Conservation (phyloP, 2,113 vertebrate genomes). For the Propithecus coquereli region DNA sequence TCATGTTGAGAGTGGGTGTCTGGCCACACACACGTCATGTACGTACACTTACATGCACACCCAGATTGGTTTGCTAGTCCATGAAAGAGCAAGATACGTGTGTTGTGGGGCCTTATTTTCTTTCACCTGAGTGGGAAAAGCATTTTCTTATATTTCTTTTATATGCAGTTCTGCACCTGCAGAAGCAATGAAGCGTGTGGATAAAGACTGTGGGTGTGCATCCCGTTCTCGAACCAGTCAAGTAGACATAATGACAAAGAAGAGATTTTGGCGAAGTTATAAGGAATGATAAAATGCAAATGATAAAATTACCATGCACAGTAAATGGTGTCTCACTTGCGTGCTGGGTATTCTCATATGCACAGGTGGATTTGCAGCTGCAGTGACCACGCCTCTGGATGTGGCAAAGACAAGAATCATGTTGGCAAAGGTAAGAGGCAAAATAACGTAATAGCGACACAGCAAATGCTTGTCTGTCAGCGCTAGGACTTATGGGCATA, state of each 20-base stretch:
- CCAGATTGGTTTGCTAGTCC: background rate
- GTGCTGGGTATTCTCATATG: slow-evolving; percentile 64
- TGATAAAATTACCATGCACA: background rate
- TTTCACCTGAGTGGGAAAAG: background rate
- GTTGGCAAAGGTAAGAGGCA: slow-evolving; percentile 92
- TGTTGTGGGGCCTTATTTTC: background rate
- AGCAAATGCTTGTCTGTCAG: background rate
- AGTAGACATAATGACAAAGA: background rate
- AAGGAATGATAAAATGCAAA: slow-evolving; percentile 21
- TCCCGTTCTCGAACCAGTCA: background rate
- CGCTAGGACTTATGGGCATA: background rate
- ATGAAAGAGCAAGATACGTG: accelerated
- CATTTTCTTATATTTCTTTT: background rate
- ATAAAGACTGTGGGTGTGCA: background rate
- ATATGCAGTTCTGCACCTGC: accelerated
- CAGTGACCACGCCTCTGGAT: slow-evolving; percentile 94
- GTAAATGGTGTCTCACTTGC: slow-evolving; percentile 72
- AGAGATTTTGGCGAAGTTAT: slow-evolving; percentile 54
- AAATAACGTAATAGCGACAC: background rate
- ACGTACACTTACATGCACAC: background rate
- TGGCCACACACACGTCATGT: accelerated
- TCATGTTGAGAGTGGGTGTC: accelerated
- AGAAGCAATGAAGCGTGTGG: background rate
- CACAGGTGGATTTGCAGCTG: slow-evolving; percentile 94
- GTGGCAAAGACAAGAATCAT: slow-evolving; percentile 99